Evolutionary conservation across 2,797 vertebrate species (phyloP).

Genomic region (Buceros bicornis): DNA sequence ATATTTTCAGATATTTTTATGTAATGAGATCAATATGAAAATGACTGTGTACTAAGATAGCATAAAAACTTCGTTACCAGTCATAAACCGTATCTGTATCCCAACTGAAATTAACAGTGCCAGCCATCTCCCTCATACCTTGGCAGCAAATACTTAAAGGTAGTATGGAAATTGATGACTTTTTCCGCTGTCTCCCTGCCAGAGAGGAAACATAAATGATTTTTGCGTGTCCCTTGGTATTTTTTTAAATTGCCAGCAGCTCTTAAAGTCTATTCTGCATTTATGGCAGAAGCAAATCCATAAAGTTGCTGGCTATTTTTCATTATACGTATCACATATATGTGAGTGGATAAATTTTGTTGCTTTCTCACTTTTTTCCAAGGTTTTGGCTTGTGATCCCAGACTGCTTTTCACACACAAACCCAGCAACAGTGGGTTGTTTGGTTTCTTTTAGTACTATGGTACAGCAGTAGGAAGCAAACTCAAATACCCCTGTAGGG

Average conservation of each 20-base stretch:
- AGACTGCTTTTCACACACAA: background rate
- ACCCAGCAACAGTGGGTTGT: background rate
- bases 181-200: background rate
- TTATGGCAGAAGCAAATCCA: background rate
- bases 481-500: background rate
- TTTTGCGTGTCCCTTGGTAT: conserved; percentile 27
- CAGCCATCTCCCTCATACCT: background rate
- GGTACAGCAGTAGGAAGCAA: background rate
- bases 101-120: background rate
- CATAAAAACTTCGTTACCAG: background rate
- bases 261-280: background rate
- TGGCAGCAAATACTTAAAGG: background rate
- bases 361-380: background rate
- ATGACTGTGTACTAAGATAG: background rate
- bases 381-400: background rate
- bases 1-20: background rate
- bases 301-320: background rate
- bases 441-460: background rate
- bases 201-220: background rate
- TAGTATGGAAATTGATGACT: background rate
- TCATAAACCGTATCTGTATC: background rate
- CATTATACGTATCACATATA: background rate
- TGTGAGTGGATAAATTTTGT: background rate
- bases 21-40: background rate
- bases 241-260: background rate